Conservation (phyloP, 2,888 invertebrate genomes). For the Drosophila austrosaltans region DNA sequence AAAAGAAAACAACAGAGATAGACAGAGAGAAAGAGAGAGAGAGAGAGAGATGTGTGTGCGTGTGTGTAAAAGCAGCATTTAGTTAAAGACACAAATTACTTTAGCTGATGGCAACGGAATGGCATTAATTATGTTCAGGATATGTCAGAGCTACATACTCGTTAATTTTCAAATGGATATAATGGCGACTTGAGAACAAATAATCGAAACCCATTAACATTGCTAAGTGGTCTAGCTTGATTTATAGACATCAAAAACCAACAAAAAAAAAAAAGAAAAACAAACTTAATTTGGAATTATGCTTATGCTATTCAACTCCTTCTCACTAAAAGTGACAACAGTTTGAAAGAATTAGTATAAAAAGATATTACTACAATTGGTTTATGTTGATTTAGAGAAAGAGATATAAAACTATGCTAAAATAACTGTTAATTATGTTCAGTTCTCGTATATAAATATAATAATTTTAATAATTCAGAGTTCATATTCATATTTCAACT, state of each 20-base stretch:
- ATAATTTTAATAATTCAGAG: too few relatives aligned
- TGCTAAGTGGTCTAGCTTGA: conserved; percentile 7
- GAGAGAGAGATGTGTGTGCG: neutral
- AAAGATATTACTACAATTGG: neutral
- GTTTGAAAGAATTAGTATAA: too few relatives aligned
- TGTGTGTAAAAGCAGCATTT: conserved; percentile 31
- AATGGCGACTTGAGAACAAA: conserved; percentile 10
- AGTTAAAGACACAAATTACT: conserved; percentile 41
- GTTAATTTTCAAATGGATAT: neutral
- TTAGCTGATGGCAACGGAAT: conserved; percentile 10
- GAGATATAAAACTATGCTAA: too few relatives aligned
- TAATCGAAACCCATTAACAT: conserved; percentile 8
- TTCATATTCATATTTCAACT: too few relatives aligned
- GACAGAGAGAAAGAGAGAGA: neutral
- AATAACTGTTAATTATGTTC: too few relatives aligned
- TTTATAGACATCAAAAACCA: neutral
- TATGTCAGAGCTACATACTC: neutral
- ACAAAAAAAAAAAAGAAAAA: too few relatives aligned
- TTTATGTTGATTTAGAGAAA: too few relatives aligned
- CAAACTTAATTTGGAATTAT: neutral
- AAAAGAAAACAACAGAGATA: conserved; percentile 8
- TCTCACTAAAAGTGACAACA: neutral
- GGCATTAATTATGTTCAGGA: conserved; percentile 41
- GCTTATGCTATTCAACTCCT: neutral
- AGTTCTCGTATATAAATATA: too few relatives aligned